phyloP scores from a whole-genome alignment of 2,797 vertebrate genomes.

The Phylloscopus collybita region DNA sequence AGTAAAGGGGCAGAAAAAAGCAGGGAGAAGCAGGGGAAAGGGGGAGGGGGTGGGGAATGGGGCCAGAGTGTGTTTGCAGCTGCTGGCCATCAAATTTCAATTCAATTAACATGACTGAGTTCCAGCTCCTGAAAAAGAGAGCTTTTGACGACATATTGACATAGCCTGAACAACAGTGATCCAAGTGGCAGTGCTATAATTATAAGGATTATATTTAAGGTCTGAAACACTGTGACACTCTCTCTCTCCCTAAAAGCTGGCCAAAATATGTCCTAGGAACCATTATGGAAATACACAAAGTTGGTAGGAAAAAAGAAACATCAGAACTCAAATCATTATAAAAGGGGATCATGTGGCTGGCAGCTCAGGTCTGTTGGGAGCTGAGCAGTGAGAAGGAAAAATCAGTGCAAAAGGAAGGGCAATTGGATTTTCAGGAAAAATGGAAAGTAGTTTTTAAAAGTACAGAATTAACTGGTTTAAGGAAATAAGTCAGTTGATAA shows the following conservation, averaged over 20 bases:
- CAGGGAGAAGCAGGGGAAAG: neutral
- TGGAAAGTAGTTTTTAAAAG: slow-evolving; percentile 15
- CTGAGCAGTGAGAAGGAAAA: neutral
- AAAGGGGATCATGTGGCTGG: slow-evolving; percentile 17
- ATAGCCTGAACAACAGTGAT: slow-evolving; percentile 63
- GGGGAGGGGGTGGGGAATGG: neutral
- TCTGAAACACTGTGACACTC: slow-evolving; percentile 17
- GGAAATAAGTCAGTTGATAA: slow-evolving; percentile 42
- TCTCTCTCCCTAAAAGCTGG: slow-evolving; percentile 23
- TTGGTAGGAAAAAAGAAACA: slow-evolving; percentile 18
- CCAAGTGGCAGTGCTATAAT: slow-evolving; percentile 63
- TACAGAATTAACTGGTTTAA: slow-evolving; percentile 26
- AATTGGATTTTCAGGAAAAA: slow-evolving; percentile 44
- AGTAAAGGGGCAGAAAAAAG: neutral
- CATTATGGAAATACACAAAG: slow-evolving; percentile 14
- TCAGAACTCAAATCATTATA: slow-evolving; percentile 6
- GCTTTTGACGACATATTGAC: slow-evolving; percentile 74
- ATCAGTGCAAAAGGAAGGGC: slow-evolving; percentile 16
- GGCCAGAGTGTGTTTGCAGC: slow-evolving; percentile 53
- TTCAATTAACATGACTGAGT: slow-evolving; percentile 62
- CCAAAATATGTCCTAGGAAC: slow-evolving; percentile 35
- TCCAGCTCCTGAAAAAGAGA: slow-evolving; percentile 74
- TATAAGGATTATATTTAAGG: slow-evolving; percentile 70
- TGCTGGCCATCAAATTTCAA: slow-evolving; percentile 54
- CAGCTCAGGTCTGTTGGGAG: neutral